These are phyloP conservation scores for Acrocephalus scirpaceus DNA, from an alignment of 2,797 vertebrate species.

Conservation along the genomic window DNA sequence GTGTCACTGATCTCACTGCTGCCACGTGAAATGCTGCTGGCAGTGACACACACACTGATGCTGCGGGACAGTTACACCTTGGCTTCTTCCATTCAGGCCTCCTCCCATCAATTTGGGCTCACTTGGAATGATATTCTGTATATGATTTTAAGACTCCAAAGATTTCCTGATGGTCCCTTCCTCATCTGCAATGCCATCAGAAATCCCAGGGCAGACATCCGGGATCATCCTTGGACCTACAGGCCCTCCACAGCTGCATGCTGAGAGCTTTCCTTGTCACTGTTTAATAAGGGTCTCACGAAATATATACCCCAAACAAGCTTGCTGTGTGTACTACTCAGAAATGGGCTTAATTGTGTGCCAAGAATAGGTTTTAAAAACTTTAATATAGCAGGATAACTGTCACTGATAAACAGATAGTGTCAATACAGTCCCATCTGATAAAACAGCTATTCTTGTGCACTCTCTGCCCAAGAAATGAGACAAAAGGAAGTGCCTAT, in stretches of 20 bases:
- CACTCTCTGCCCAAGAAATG: not conserved
- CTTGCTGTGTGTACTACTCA: not conserved
- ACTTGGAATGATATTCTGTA: not conserved
- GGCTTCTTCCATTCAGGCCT: not conserved
- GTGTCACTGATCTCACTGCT: not conserved
- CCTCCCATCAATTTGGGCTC: not conserved
- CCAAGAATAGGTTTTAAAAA: not conserved
- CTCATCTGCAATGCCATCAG: not conserved
- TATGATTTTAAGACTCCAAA: not conserved
- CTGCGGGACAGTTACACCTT: not conserved
- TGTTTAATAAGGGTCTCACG: not conserved
- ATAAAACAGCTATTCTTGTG: not conserved
- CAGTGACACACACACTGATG: not conserved
- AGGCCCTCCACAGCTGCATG: not conserved
- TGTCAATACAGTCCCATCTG: not conserved
- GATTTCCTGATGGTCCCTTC: not conserved
- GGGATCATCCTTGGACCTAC: accelerated
- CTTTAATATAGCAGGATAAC: not conserved
- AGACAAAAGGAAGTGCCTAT: not conserved
- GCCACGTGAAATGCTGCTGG: not conserved
- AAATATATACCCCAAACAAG: not conserved
- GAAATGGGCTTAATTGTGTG: not conserved
- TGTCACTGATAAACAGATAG: not conserved
- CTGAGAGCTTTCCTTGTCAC: not conserved
- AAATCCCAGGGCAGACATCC: not conserved